Conservation (phyloP, 2,113 vertebrate genomes). For the Lepus americanus region DNA sequence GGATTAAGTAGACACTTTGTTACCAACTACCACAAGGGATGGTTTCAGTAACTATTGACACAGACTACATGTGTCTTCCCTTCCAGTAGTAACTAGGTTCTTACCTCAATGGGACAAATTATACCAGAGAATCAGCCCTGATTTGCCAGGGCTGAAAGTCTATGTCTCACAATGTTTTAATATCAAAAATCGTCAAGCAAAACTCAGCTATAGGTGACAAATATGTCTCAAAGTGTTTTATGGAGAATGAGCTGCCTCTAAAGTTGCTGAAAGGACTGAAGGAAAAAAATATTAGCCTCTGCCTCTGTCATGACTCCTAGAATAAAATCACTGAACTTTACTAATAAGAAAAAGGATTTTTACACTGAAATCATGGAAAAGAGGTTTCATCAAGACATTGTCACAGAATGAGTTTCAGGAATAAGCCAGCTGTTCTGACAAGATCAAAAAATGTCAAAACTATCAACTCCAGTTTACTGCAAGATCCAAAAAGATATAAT, state of each 20-base stretch:
- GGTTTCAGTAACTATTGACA: neutral
- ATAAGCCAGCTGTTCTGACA: neutral
- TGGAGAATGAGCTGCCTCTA: neutral
- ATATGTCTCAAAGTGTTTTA: neutral
- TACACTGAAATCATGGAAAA: neutral
- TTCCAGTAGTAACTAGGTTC: neutral
- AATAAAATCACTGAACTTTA: neutral
- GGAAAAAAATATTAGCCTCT: neutral
- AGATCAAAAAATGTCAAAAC: neutral
- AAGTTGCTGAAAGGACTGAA: neutral
- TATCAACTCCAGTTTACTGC: neutral
- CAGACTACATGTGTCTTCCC: neutral
- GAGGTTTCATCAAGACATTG: neutral
- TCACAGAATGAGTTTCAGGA: neutral
- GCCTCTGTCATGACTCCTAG: neutral
- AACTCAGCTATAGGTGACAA: neutral
- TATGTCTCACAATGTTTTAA: neutral
- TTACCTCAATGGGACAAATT: neutral
- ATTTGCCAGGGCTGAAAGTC: neutral
- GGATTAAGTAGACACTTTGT: neutral
- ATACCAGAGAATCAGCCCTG: neutral
- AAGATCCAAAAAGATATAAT: neutral
- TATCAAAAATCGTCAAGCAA: neutral
- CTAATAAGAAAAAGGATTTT: neutral
- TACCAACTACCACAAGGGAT: neutral